These are phyloP conservation scores for Peromyscus maniculatus DNA, from an alignment of 2,113 vertebrate genomes.

Conservation along the genomic window DNA sequence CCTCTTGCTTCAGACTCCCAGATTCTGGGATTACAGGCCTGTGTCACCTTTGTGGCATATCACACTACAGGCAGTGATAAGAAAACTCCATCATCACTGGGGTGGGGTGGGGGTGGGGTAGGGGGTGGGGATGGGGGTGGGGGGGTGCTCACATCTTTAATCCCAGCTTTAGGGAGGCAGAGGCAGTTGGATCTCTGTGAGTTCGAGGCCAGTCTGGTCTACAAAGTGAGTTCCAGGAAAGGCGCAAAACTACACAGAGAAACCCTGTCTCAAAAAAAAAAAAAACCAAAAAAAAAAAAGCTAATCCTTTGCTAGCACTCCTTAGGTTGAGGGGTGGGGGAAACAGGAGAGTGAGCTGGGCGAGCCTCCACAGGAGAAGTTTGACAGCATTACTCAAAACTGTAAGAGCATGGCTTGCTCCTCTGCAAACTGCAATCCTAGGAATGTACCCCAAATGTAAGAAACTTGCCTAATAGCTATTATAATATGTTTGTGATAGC, in stretches of 20 bases:
- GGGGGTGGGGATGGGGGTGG: too few relatives aligned
- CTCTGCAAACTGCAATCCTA: not conserved
- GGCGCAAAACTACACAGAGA: not conserved
- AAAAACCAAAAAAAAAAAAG: not conserved
- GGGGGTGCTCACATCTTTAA: not conserved
- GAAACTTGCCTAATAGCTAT: not conserved
- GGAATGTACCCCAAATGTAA: constrained; percentile 22
- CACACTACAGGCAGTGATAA: not conserved
- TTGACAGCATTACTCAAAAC: constrained; percentile 28
- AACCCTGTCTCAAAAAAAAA: not conserved
- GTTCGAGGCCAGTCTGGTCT: not conserved
- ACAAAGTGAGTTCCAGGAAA: not conserved
- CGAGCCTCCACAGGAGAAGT: not conserved
- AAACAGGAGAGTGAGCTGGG: not conserved
- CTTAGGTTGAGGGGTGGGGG: not conserved
- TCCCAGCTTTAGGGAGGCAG: not conserved
- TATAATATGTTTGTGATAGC: constrained; percentile 27
- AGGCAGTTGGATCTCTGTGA: not conserved
- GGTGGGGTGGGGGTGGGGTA: too few relatives aligned
- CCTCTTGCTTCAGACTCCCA: not conserved
- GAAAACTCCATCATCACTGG: not conserved
- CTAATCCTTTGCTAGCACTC: not conserved
- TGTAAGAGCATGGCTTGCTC: not conserved
- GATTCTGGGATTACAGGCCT: not conserved
- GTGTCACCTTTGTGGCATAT: not conserved